phyloP scores from a whole-genome alignment of 2,113 vertebrate genomes.

The Piprites chloris region DNA sequence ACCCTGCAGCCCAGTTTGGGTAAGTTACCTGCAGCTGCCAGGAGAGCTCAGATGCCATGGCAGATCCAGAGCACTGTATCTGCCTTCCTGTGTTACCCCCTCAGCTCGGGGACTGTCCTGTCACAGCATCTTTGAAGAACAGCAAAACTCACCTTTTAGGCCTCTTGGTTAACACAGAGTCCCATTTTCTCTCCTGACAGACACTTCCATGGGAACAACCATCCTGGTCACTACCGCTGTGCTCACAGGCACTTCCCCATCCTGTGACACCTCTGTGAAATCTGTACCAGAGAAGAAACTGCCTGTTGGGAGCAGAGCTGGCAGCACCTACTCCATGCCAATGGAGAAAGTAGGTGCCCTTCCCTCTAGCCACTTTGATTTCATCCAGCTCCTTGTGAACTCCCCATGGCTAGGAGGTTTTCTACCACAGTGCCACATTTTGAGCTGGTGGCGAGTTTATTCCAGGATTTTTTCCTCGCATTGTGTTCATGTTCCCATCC shows the following conservation, averaged over 20 bases:
- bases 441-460: background rate
- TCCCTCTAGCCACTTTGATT: background rate
- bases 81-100: background rate
- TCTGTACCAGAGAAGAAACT: background rate
- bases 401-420: fast-evolving
- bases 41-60: fast-evolving
- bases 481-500: fast-evolving
- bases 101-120: background rate
- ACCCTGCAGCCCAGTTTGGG: background rate
- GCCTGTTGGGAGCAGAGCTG: fast-evolving
- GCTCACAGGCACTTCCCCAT: background rate
- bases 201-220: background rate
- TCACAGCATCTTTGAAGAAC: background rate
- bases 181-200: background rate
- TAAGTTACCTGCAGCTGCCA: background rate
- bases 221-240: fast-evolving
- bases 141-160: background rate
- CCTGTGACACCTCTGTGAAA: background rate
- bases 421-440: background rate
- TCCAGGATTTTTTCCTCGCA: background rate
- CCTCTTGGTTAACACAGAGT: fast-evolving
- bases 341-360: slow-evolving; percentile 5
- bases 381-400: background rate
- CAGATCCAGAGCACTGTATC: background rate
- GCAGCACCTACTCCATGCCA: background rate